These are phyloP conservation scores for Leptocoma aspasia DNA, from an alignment of 2,113 vertebrate species.

Conservation along the genomic window DNA sequence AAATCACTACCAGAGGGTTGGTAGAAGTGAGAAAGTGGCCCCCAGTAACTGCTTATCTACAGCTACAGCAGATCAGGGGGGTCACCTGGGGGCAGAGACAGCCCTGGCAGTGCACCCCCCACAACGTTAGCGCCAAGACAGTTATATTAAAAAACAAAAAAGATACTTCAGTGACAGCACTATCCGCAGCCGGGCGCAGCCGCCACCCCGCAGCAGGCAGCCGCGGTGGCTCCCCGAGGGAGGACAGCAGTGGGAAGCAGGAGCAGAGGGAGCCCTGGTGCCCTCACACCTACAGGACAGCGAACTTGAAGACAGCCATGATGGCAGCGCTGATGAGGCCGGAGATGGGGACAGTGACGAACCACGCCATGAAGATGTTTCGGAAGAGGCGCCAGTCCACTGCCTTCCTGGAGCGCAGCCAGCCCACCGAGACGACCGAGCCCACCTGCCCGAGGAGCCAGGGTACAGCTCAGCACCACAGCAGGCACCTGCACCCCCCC, in stretches of 20 bases:
- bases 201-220: not conserved
- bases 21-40: not conserved
- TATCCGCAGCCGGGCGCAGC: not conserved
- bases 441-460: slow-evolving; percentile 78
- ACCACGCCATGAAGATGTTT: slow-evolving; percentile 98
- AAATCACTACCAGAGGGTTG: not conserved
- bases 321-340: slow-evolving; percentile 91
- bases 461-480: not conserved
- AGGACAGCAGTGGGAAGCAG: slow-evolving; percentile 61
- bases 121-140: not conserved
- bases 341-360: slow-evolving; percentile 93
- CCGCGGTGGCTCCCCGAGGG: not conserved
- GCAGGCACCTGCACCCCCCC: not conserved
- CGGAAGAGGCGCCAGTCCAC: slow-evolving; percentile 95
- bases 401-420: slow-evolving; percentile 92
- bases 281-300: slow-evolving; percentile 55
- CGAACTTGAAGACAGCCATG: slow-evolving; percentile 86
- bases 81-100: accelerated
- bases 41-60: slow-evolving; percentile 45
- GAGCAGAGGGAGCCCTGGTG: not conserved
- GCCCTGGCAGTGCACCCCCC: not conserved
- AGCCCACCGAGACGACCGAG: slow-evolving; percentile 93
- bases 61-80: not conserved
- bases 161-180: slow-evolving; percentile 59
- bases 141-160: not conserved